Evolutionary conservation across 2,113 vertebrate species (phyloP).

Genomic region (Natator depressus): DNA sequence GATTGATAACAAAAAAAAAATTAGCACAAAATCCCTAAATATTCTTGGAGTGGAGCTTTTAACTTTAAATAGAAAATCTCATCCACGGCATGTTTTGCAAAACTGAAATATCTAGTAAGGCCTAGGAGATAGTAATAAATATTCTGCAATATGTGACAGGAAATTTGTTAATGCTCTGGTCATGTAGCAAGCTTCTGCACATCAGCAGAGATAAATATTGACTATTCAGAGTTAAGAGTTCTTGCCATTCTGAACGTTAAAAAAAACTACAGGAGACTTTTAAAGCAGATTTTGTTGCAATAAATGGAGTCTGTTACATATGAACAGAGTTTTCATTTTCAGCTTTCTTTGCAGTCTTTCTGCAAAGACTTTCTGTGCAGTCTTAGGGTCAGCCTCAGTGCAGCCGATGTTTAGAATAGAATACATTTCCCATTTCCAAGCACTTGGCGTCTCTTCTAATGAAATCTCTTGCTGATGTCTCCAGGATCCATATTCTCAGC

Average conservation of each 20-base stretch:
- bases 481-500: conserved; percentile 59
- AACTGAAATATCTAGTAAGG: not conserved
- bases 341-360: not conserved
- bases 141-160: not conserved
- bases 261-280: conserved; percentile 16
- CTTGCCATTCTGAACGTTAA: not conserved
- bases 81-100: not conserved
- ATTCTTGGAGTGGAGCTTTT: not conserved
- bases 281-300: not conserved
- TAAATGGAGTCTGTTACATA: rapidly evolving
- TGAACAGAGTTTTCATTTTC: conserved; percentile 33
- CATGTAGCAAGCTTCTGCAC: not conserved
- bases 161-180: not conserved
- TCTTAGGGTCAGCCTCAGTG: conserved; percentile 64
- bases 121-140: not conserved
- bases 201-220: not conserved
- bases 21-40: not conserved
- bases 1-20: not conserved
- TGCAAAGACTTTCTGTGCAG: too few species aligned
- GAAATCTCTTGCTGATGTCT: conserved; percentile 58
- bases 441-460: conserved; percentile 62
- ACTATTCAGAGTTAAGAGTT: not conserved
- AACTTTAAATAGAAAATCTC: not conserved
- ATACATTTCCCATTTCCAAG: conserved; percentile 60
- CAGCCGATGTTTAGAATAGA: conserved; percentile 67